Base-by-base conservation (phyloP, 2,113 vertebrate species). In the Fregetta grallaria region DNA sequence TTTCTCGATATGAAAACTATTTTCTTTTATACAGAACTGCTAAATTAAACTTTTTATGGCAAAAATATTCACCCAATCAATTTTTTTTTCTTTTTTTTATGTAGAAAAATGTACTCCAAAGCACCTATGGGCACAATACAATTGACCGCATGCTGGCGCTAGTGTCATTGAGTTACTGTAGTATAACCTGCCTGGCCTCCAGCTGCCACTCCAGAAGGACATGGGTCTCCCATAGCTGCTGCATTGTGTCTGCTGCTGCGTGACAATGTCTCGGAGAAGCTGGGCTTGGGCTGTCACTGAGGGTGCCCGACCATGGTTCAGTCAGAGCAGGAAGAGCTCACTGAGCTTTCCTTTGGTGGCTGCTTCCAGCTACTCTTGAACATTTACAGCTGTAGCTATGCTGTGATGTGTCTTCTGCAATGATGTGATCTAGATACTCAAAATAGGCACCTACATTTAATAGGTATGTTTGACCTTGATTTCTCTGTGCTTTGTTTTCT, bases 401-500 rank as follows among this genome's bases (percentile, higher is more conserved):
- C 19, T 59, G 23, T 90, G 25, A 45, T 66, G 13, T 5, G 25
- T 77, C 42, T 68, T 61, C 19, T 14, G 63, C 55, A 47, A 4
- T 70, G 58, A 22, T 1, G 2, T 44, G 47, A n/a, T 67, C 56
- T 52, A 32, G 27, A 23, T 78, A 38, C 20, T 81, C 40, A 55
- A 34, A 95, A 38, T 27, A 56, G 42, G 32, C 50, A 55, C 62
- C 58, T 86, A 42, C 22, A 14, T 70, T 85, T 82, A 82, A 63
- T 3, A 4, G 59, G 32, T 50, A 7, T 49, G 7, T 87, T 86
- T 94, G 88, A 92, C 91, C 94, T 97, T 92, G 89, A 62, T 94
- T 82, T 92, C 70, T 86, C 45, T 76, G 68, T 22, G 77, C 71
- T 96, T 92, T 96, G 63, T 93, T 91, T 92, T 87, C 76, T 91